Base-by-base conservation (phyloP, 2,888 invertebrate species). In the Shargacucullia verbasci region DNA sequence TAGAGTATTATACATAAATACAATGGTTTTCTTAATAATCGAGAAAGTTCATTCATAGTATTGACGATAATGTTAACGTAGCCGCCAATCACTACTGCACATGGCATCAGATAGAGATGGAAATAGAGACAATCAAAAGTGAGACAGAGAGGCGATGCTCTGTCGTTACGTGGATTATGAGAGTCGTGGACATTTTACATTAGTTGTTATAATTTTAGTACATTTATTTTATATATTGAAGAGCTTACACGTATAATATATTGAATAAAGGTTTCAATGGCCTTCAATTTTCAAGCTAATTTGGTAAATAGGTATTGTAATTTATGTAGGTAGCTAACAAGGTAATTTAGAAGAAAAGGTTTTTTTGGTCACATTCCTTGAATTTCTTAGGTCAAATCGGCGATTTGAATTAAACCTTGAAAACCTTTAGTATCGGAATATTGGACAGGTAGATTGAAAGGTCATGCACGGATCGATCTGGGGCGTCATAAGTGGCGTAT, bases 81-180 rank as follows among this genome's bases (percentile, higher is more conserved):
- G 66, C 73, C 73, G 72, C 92, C 91, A 89, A 90, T 91, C 85
- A 78, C 66, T 59, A 67, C 48, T 74, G 80, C 85, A 92, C 93
- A 92, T 85, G 86, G 79, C 88, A 90, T 83, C 62, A 83, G 84
- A 89, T 57, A 66, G 87, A 82, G 85, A 90, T 29, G 65, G 20
- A 71, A 53, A 82, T 86, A 87, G 34, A 29, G 29, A 40, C 34
- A 29, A 8, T 2, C 0, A 2, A 49, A 53, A 12, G 69, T 57
- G 10, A 46, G 70, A 87, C 66, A 70, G 79, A 78, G 78, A 84
- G 15, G 70, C 39, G 38, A 33, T 66, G 45, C n/a, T 50, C 35
- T 43, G 45, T 43, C 70, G 34, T 61, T 78, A 84, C 83, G 84
- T 84, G 83, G 72, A 76, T 47, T 59, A 52, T 34, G 31, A 58